A percentile compares a stretch with the other conserved stretches of the same genome.
These are phyloP conservation scores for Dicranocentrus wangi DNA, from an alignment of 2,888 invertebrate species.

Conservation along the genomic window DNA sequence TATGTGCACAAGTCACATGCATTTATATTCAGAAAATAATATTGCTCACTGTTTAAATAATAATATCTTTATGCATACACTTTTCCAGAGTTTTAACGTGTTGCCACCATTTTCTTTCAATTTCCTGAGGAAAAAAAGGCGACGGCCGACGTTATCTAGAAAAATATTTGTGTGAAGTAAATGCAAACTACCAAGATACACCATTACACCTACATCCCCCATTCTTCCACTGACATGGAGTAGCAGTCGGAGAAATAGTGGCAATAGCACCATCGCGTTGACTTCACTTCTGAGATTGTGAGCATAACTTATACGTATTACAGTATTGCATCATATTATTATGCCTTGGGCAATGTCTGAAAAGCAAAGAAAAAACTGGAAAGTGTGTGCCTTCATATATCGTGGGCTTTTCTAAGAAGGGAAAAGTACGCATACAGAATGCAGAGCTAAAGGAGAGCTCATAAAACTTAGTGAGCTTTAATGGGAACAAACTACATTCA, in stretches of 20 bases:
- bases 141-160: constrained; percentile 8
- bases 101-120: constrained; percentile 25
- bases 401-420: neutral
- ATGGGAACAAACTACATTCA: constrained; percentile 60
- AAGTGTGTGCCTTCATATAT: neutral
- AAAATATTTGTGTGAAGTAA: neutral
- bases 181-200: too few species aligned
- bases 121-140: constrained; percentile 8
- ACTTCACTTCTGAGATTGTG: constrained; percentile 6
- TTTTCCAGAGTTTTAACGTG: neutral
- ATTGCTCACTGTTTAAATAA: neutral
- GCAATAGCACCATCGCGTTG: constrained; percentile 1
- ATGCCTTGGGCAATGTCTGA: constrained; percentile 41
- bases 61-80: neutral
- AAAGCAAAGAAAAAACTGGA: neutral
- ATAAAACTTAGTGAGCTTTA: constrained; percentile 57
- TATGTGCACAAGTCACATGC: too few species aligned
- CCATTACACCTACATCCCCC: too few species aligned
- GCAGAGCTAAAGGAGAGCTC: constrained; percentile 33
- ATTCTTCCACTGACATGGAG: too few species aligned
- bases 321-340: constrained; percentile 33
- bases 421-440: constrained; percentile 12
- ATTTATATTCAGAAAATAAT: too few species aligned
- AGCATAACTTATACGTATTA: neutral
- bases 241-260: too few species aligned